These are phyloP conservation scores for Emmelina monodactyla DNA, from an alignment of 2,888 invertebrate species.

Conservation along the genomic window DNA sequence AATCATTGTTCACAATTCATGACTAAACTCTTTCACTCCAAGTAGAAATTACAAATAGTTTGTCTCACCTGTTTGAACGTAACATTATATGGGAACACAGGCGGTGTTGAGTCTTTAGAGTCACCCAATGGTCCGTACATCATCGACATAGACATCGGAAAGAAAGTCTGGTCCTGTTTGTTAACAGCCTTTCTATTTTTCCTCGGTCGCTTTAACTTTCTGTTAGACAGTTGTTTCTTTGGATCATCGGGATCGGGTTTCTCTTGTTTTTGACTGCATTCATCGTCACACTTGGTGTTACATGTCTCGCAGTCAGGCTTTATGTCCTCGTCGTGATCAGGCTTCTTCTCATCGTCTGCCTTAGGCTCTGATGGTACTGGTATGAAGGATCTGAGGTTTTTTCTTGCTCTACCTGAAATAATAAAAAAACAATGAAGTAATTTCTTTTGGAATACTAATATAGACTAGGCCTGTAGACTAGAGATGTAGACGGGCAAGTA, in stretches of 20 bases:
- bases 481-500: too few species aligned
- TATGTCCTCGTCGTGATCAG: conserved; percentile 32
- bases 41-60: background rate
- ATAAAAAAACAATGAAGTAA: too few species aligned
- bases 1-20: too few species aligned
- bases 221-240: conserved; percentile 31
- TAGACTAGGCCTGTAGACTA: too few species aligned
- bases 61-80: conserved; percentile 81
- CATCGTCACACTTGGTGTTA: conserved; percentile 38
- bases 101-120: conserved; percentile 45
- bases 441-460: too few species aligned
- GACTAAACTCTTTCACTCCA: too few species aligned
- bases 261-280: conserved; percentile 42
- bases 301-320: conserved; percentile 34
- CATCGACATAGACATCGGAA: conserved; percentile 89
- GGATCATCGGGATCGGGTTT: conserved; percentile 35
- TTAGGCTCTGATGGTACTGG: conserved; percentile 46
- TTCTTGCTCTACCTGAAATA: conserved; percentile 48
- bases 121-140: conserved; percentile 83
- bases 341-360: conserved; percentile 40
- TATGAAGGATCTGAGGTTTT: conserved; percentile 49
- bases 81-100: conserved; percentile 88
- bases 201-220: conserved; percentile 37
- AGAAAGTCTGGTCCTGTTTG: conserved; percentile 60
- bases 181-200: conserved; percentile 50